Evolutionary conservation across 2,113 vertebrate genomes (phyloP).

Genomic region (Entelurus aequoreus): DNA sequence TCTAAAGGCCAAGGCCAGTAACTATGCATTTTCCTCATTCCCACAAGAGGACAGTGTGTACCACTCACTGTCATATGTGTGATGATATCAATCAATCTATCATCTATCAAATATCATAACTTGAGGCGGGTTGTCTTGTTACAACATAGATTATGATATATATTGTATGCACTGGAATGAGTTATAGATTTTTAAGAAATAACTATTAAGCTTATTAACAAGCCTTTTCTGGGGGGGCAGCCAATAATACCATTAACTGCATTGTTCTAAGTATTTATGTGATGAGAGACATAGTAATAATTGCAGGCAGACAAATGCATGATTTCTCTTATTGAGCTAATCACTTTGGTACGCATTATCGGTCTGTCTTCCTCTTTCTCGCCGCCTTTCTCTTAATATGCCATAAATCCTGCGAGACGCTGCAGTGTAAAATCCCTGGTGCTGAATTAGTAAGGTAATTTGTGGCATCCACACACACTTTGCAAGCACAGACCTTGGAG

Average conservation of each 20-base stretch:
- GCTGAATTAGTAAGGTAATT: constrained; percentile 72
- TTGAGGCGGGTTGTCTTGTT: constrained; percentile 75
- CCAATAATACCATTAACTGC: constrained; percentile 78
- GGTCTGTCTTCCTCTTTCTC: constrained; percentile 37
- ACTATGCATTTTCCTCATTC: neutral
- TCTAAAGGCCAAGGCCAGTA: no score
- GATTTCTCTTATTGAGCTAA: constrained; percentile 70
- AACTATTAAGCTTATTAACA: constrained; percentile 70
- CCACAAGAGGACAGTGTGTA: constrained; percentile 67
- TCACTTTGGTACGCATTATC: constrained; percentile 67
- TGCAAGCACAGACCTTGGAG: constrained; percentile 51
- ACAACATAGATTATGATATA: constrained; percentile 73
- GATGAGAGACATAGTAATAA: constrained; percentile 76
- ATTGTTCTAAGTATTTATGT: constrained; percentile 77
- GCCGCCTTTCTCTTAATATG: constrained; percentile 15
- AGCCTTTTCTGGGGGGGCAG: constrained; percentile 64
- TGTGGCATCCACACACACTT: constrained; percentile 55
- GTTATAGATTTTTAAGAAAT: constrained; percentile 71
- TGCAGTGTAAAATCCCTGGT: constrained; percentile 58
- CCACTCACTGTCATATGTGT: constrained; percentile 62
- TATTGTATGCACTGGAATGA: constrained; percentile 64
- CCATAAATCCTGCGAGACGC: constrained; percentile 62
- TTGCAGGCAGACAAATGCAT: constrained; percentile 65
- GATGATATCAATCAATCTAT: constrained; percentile 72
- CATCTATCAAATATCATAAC: constrained; percentile 67